Percentiles rank a stretch among this genome's conserved stretches.
Evolutionary conservation across 2,797 vertebrate genomes (phyloP).

Genomic region (Odontamblyopus rebecca): DNA sequence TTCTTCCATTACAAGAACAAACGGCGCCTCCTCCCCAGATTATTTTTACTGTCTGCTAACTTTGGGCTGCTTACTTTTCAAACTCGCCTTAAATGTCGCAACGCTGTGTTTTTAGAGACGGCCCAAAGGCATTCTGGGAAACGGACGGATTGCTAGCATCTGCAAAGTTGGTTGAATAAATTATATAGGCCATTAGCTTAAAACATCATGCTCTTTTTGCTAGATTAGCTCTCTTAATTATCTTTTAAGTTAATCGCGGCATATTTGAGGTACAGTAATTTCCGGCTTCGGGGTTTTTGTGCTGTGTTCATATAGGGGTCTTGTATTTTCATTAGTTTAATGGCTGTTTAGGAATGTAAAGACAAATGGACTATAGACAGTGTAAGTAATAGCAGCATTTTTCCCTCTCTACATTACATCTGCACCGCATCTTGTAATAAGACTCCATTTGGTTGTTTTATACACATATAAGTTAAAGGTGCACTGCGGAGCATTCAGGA

Average conservation of each 20-base stretch:
- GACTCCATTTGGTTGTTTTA: not conserved
- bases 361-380: not conserved
- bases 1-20: slow-evolving; percentile 10
- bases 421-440: not conserved
- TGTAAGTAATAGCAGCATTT: not conserved
- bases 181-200: slow-evolving; percentile 25
- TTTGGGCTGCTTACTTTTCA: slow-evolving; percentile 12
- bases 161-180: slow-evolving; percentile 33
- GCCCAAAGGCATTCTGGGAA: slow-evolving; percentile 33
- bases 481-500: too few relatives aligned
- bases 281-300: not conserved
- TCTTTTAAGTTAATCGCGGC: slow-evolving; percentile 22
- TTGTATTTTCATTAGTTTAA: slow-evolving; percentile 12
- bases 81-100: slow-evolving; percentile 12
- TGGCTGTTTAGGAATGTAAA: slow-evolving; percentile 10
- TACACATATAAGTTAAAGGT: too few relatives aligned
- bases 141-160: slow-evolving; percentile 35
- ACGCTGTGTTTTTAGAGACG: slow-evolving; percentile 14
- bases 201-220: slow-evolving; percentile 31
- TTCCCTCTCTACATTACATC: not conserved
- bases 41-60: slow-evolving; percentile 1
- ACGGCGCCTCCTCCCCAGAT: not conserved
- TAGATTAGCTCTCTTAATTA: slow-evolving; percentile 33
- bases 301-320: not conserved
- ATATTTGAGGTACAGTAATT: slow-evolving; percentile 22